A percentile compares a stretch with the other conserved stretches of the same genome.
Evolutionary conservation across 2,797 vertebrate species (phyloP).

Genomic region (Alauda arvensis): DNA sequence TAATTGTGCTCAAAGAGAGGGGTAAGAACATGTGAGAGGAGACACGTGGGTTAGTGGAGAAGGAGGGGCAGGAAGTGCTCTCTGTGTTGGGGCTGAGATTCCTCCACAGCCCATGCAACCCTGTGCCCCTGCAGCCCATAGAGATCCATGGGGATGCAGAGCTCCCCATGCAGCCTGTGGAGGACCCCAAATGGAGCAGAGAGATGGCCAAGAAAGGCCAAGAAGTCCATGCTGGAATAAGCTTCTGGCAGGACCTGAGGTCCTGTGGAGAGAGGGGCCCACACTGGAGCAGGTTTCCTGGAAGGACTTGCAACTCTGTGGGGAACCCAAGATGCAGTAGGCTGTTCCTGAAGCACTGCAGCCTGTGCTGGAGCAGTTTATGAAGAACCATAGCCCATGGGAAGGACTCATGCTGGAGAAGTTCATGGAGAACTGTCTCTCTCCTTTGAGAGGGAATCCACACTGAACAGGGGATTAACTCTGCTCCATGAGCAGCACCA

Average conservation of each 20-base stretch:
- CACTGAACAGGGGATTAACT: neutral
- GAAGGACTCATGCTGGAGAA: neutral
- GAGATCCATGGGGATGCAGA: neutral
- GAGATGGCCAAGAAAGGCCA: neutral
- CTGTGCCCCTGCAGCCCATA: neutral
- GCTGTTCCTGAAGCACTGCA: neutral
- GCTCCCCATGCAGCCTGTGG: no score
- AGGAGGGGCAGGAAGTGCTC: neutral
- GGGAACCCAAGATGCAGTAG: neutral
- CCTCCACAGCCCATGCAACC: neutral
- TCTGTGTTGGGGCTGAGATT: neutral
- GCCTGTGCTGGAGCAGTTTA: neutral
- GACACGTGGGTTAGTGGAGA: neutral
- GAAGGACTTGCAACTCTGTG: neutral
- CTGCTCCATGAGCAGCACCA: neutral
- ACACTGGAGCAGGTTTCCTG: neutral
- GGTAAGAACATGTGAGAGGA: neutral
- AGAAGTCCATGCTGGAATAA: neutral
- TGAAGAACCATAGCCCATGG: neutral
- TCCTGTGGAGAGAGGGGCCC: neutral
- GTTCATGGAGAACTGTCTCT: no score
- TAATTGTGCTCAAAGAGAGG: neutral
- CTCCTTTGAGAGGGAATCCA: neutral
- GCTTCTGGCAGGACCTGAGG: no score
- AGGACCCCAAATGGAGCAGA: neutral